A percentile compares a stretch with the other conserved stretches of the same genome.
phyloP scores from a whole-genome alignment of 2,888 invertebrate species.

The Pinctada fucata region DNA sequence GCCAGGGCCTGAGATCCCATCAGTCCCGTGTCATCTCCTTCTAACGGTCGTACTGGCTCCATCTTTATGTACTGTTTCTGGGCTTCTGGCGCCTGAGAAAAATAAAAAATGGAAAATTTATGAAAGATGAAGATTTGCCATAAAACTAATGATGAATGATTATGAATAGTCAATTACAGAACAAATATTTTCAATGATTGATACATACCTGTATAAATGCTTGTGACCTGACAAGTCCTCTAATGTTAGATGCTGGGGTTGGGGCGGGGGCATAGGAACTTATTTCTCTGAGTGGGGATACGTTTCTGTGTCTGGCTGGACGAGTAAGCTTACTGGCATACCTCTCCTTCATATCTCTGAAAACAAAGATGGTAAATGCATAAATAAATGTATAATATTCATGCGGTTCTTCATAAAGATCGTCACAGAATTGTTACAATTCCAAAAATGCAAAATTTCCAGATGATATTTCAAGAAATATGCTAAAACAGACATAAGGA shows the following conservation, averaged over 20 bases:
- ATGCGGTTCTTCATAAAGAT: too few relatives aligned
- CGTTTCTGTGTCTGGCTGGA: slow-evolving; percentile 50
- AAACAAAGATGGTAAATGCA: not conserved
- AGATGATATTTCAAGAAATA: too few relatives aligned
- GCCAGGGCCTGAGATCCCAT: slow-evolving; percentile 52
- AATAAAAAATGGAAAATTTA: not conserved
- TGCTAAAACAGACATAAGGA: too few relatives aligned
- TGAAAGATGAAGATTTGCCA: not conserved
- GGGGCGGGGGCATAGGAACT: slow-evolving; percentile 65
- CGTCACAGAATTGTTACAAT: too few relatives aligned
- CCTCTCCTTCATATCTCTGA: slow-evolving; percentile 62
- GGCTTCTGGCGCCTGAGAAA: slow-evolving; percentile 7
- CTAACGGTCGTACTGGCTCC: slow-evolving; percentile 48
- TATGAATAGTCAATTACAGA: too few relatives aligned
- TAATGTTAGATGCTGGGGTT: slow-evolving; percentile 62
- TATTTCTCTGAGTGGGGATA: slow-evolving; percentile 55
- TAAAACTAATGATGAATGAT: not conserved
- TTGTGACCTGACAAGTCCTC: slow-evolving; percentile 37
- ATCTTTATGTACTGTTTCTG: not conserved
- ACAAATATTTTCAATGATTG: too few relatives aligned
- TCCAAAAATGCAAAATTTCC: too few relatives aligned
- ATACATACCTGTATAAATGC: slow-evolving; percentile 14
- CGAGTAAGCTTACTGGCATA: slow-evolving; percentile 62
- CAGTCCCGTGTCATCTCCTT: slow-evolving; percentile 53
- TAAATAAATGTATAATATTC: too few relatives aligned